phyloP scores from a whole-genome alignment of 1,140 invertebrate species.

The Drosophila prosaltans region DNA sequence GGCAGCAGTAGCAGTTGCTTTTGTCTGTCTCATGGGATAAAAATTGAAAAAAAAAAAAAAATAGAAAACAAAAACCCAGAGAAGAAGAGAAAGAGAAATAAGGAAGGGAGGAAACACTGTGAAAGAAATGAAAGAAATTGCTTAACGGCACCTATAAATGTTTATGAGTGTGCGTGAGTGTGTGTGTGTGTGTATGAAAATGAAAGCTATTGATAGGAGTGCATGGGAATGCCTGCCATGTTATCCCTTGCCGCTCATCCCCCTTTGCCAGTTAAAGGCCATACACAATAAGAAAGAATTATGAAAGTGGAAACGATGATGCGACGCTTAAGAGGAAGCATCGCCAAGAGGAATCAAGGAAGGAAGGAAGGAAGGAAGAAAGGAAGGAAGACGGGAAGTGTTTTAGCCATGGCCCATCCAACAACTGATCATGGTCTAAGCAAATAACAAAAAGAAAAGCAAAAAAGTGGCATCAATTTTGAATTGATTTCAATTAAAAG shows the following conservation, averaged over 20 bases:
- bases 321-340: neutral
- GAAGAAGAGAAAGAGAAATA: slow-evolving; percentile 24
- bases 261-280: slow-evolving; percentile 9
- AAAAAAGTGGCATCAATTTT: neutral
- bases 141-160: neutral
- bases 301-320: slow-evolving; percentile 9
- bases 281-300: neutral
- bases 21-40: slow-evolving; percentile 35
- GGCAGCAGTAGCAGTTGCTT: slow-evolving; percentile 15
- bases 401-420: slow-evolving; percentile 2
- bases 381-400: slow-evolving; percentile 1
- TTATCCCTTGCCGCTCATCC: neutral
- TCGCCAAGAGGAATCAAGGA: neutral
- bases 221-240: neutral
- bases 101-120: neutral
- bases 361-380: neutral
- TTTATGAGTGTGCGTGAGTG: neutral
- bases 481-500: neutral
- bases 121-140: slow-evolving; percentile 1
- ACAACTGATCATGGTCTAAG: neutral
- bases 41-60: slow-evolving; percentile 10
- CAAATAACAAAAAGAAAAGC: neutral
- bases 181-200: slow-evolving; percentile 12
- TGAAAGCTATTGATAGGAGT: slow-evolving; percentile 43
- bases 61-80: neutral